Percentiles rank a stretch among this genome's conserved stretches.
phyloP scores from a whole-genome alignment of 2,888 invertebrate genomes.

The Gymnocheta viridis region DNA sequence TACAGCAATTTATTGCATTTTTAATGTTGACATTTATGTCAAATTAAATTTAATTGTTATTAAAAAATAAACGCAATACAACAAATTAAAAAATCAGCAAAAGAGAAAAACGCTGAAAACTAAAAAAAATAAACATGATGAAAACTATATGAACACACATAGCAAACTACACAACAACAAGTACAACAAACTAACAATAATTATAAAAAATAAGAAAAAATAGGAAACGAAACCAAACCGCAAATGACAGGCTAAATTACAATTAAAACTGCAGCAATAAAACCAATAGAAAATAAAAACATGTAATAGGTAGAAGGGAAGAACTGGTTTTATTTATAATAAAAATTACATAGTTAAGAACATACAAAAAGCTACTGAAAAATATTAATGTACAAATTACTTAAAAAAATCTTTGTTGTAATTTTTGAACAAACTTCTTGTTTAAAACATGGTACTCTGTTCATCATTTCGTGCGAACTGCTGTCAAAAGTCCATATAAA shows the following conservation, averaged over 20 bases:
- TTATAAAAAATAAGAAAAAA: conserved; percentile 41
- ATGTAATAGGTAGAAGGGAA: conserved; percentile 4
- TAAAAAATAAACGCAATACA: conserved; percentile 67
- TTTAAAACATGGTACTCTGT: too few species aligned
- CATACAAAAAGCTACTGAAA: neutral
- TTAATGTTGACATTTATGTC: conserved; percentile 79
- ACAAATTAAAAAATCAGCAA: conserved; percentile 63
- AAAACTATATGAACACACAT: conserved; percentile 53
- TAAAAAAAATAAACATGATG: conserved; percentile 44
- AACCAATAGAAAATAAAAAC: conserved; percentile 9
- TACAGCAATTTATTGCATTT: conserved; percentile 77
- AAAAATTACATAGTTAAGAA: neutral
- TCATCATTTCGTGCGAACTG: too few species aligned
- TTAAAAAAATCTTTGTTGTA: too few species aligned
- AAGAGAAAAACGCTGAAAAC: conserved; percentile 37
- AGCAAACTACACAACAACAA: conserved; percentile 38
- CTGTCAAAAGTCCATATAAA: too few species aligned
- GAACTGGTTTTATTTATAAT: neutral
- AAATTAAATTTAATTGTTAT: conserved; percentile 80
- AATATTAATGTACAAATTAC: too few species aligned
- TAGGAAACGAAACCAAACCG: conserved; percentile 62
- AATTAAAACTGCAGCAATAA: conserved; percentile 66
- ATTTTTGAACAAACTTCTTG: too few species aligned
- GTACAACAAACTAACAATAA: conserved; percentile 21
- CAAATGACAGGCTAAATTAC: conserved; percentile 70